These are phyloP conservation scores for Morpho deidamia DNA, from an alignment of 2,888 invertebrate genomes.

Conservation along the genomic window DNA sequence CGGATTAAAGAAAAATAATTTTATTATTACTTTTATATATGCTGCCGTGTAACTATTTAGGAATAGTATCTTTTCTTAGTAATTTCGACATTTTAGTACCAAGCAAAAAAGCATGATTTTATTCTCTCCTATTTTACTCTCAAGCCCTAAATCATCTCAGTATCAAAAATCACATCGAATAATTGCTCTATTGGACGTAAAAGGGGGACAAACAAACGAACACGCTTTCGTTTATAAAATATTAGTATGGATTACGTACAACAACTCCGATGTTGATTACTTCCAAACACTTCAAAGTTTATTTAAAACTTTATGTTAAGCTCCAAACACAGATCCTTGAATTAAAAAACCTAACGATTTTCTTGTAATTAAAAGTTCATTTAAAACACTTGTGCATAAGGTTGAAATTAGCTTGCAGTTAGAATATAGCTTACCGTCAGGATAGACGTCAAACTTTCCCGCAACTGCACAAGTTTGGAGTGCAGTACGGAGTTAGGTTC, in stretches of 20 bases:
- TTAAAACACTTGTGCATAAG: constrained; percentile 10
- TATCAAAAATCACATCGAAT: neutral
- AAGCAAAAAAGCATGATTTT: too few species aligned
- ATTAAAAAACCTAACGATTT: neutral
- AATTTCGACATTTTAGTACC: too few species aligned
- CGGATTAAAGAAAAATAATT: too few species aligned
- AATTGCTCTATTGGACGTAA: too few species aligned
- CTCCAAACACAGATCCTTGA: constrained; percentile 14
- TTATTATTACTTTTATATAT: too few species aligned
- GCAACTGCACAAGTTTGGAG: constrained; percentile 30
- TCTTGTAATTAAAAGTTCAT: constrained; percentile 9
- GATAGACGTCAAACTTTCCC: constrained; percentile 25
- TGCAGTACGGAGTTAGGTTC: constrained; percentile 19
- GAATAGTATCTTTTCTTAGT: too few species aligned
- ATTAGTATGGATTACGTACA: too few species aligned
- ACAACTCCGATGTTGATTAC: constrained; percentile 19
- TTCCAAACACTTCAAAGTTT: constrained; percentile 19
- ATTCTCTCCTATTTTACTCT: too few species aligned
- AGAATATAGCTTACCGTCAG: constrained; percentile 27
- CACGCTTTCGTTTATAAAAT: too few species aligned
- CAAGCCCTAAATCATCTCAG: too few species aligned
- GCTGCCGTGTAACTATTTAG: too few species aligned
- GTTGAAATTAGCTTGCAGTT: constrained; percentile 16
- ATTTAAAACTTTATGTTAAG: constrained; percentile 25
- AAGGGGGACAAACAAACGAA: too few species aligned